Evolutionary conservation across 2,888 invertebrate species (phyloP).

Genomic region (Coecobrya sp.): DNA sequence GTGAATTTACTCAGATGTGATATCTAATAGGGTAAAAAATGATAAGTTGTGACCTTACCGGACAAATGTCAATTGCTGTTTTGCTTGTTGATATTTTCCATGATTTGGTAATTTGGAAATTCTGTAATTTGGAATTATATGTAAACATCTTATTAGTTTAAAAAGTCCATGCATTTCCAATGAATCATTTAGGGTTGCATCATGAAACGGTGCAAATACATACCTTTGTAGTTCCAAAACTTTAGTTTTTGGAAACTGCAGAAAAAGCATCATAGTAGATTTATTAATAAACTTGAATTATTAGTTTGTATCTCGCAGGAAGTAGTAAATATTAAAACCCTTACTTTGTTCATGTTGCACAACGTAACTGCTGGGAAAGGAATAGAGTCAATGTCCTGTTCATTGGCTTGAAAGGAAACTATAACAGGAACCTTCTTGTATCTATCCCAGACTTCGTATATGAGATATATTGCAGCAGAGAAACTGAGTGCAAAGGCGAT

Average conservation of each 20-base stretch:
- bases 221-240: neutral
- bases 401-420: slow-evolving; percentile 37
- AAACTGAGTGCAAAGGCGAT: slow-evolving; percentile 2
- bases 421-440: slow-evolving; percentile 32
- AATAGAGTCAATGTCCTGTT: slow-evolving; percentile 31
- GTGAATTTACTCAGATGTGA: neutral
- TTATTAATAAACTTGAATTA: neutral
- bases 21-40: neutral
- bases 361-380: slow-evolving; percentile 53
- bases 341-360: slow-evolving; percentile 47
- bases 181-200: too few relatives aligned
- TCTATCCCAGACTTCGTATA: slow-evolving; percentile 36
- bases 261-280: neutral
- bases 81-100: neutral
- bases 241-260: neutral
- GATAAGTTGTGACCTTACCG: neutral
- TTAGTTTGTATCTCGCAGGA: neutral
- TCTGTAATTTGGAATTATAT: neutral
- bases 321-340: neutral
- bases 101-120: neutral
- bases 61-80: neutral
- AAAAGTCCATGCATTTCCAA: too few relatives aligned
- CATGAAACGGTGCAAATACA: too few relatives aligned
- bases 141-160: too few relatives aligned
- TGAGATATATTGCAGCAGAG: slow-evolving; percentile 19